These are phyloP conservation scores for Leptocoma aspasia DNA, from an alignment of 2,113 vertebrate species.

Conservation along the genomic window DNA sequence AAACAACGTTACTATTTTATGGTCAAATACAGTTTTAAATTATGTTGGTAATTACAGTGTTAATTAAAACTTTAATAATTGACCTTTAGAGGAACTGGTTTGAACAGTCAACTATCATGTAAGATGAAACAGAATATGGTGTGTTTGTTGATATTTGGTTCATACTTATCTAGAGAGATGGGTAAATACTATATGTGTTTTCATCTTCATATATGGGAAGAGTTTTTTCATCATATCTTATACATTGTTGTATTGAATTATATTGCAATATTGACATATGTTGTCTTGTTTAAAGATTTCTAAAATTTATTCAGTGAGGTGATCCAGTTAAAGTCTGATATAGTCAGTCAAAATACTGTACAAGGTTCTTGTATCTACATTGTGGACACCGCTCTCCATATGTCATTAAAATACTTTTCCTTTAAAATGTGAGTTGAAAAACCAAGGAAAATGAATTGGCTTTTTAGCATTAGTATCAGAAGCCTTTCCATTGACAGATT, in stretches of 20 bases:
- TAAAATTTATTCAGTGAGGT: background rate
- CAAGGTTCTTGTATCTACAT: background rate
- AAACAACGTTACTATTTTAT: background rate
- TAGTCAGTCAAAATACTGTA: background rate
- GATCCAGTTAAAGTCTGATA: background rate
- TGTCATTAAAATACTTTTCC: background rate
- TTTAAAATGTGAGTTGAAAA: background rate
- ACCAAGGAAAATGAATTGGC: background rate
- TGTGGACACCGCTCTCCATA: background rate
- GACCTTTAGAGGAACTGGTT: background rate
- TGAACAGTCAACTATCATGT: rapidly evolving
- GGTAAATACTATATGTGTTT: background rate
- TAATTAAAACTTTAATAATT: background rate
- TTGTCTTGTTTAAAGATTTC: background rate
- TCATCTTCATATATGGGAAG: background rate
- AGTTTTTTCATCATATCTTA: background rate
- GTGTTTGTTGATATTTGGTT: background rate
- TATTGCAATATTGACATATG: background rate
- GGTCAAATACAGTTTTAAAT: background rate
- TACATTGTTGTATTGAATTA: background rate
- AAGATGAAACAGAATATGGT: background rate
- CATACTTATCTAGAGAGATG: background rate
- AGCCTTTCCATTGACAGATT: background rate
- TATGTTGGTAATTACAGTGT: background rate
- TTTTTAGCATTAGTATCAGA: background rate